phyloP scores from a whole-genome alignment of 2,888 invertebrate genomes.

The Acronicta psi region DNA sequence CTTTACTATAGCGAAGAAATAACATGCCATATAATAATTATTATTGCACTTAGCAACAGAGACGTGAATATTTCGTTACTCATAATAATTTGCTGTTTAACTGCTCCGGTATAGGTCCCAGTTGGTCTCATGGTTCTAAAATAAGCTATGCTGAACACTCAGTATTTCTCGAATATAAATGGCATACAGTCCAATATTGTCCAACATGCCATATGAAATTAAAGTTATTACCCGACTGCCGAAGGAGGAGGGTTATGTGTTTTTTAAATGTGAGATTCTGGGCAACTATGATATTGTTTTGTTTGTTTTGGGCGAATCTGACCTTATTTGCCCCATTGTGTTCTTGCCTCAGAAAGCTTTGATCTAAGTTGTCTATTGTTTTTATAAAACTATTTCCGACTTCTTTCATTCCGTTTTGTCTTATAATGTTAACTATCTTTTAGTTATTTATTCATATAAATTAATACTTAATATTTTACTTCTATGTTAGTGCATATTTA shows the following conservation, averaged over 20 bases:
- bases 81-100: too few relatives aligned
- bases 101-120: neutral
- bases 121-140: neutral
- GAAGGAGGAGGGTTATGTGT: too few relatives aligned
- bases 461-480: too few relatives aligned
- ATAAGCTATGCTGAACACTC: neutral
- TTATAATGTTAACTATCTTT: too few relatives aligned
- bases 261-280: slow-evolving; percentile 25
- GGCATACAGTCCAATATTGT: neutral
- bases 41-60: too few relatives aligned
- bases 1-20: too few relatives aligned
- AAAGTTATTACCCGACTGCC: slow-evolving; percentile 10
- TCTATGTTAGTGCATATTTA: too few relatives aligned
- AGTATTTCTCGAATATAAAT: neutral
- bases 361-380: neutral
- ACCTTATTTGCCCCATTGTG: slow-evolving; percentile 30
- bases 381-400: too few relatives aligned
- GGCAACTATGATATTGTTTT: slow-evolving; percentile 34
- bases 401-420: too few relatives aligned
- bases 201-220: neutral
- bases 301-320: slow-evolving; percentile 39
- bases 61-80: too few relatives aligned
- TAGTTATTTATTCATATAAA: too few relatives aligned
- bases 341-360: slow-evolving; percentile 34
- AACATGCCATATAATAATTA: too few relatives aligned